Conservation (phyloP, 2,797 vertebrate genomes). For the Echeneis naucrates region DNA sequence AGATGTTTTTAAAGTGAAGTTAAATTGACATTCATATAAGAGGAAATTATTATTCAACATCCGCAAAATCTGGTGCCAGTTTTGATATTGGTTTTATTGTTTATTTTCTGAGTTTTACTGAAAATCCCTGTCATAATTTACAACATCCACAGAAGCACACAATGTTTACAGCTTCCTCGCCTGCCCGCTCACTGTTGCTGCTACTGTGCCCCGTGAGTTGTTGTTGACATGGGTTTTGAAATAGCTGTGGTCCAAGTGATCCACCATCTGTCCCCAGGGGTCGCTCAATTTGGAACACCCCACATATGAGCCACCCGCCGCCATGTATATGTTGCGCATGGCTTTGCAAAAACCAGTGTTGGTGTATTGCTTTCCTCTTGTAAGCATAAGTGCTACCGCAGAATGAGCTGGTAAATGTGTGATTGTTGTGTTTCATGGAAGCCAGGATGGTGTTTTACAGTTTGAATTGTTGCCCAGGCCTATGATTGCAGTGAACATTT, state of each 20-base stretch:
- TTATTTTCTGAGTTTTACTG: too few species aligned
- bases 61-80: background rate
- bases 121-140: slow-evolving; percentile 44
- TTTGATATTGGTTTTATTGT: too few species aligned
- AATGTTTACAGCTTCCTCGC: slow-evolving; percentile 66
- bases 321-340: slow-evolving; percentile 53
- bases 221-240: slow-evolving; percentile 79
- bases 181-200: slow-evolving; percentile 33
- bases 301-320: slow-evolving; percentile 44
- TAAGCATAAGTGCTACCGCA: slow-evolving; percentile 16
- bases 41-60: background rate
- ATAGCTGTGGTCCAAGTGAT: slow-evolving; percentile 71
- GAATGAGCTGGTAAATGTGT: slow-evolving; percentile 24
- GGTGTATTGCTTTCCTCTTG: slow-evolving; percentile 29
- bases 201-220: slow-evolving; percentile 52
- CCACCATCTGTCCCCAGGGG: slow-evolving; percentile 73
- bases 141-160: slow-evolving; percentile 48
- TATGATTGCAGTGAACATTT: slow-evolving; percentile 12
- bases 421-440: slow-evolving; percentile 23
- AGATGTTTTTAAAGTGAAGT: background rate
- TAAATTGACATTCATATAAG: background rate
- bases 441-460: slow-evolving; percentile 5
- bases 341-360: slow-evolving; percentile 39
- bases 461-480: background rate
- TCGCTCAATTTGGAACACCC: slow-evolving; percentile 68